Base-by-base conservation (phyloP, 2,113 vertebrate species). In the Drymodes brunneopygia region DNA sequence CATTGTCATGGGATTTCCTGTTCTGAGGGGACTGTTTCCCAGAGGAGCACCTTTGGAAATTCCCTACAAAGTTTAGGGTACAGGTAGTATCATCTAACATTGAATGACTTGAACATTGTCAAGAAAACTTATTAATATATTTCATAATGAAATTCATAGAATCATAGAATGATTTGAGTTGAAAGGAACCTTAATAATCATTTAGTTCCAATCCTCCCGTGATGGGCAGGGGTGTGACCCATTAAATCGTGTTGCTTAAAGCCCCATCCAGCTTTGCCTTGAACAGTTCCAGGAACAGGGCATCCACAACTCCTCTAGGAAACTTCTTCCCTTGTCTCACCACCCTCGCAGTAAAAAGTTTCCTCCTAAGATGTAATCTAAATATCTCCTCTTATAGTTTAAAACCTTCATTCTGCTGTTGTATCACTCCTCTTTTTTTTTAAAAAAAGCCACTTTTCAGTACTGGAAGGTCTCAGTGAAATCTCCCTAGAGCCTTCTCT, bases 11-110 rank as follows among this genome's bases (percentile, higher is more conserved):
- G 7, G 11, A 79, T 81, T 87, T 70, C 10, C 21, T 58, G 19
- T 25, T 73, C 35, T 61, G 15, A 33, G 8, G 6, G 3, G 1
- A 1, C 4, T 60, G 5, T 64, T 60, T 89, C 31, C 47, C 11
- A 54, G 9, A 53, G 42, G 8, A 44, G 3, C 0, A 1, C 2
- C 14, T 48, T 48, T 7, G 2, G 19, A 84, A 53, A 48, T 40
- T 78, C 24, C 28, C 15, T 38, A 12, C 1, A 1, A 81, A 53
- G 2, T 23, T 51, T 67, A 57, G 6, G 9, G 4, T 53, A 25
- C 8, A 5, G 15, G 13, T 4, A 66, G 17, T 62, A 44, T 50
- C 47, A 48, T 47, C 33, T 60, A 65, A 70, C 2, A 22, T 2
- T 53, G 25, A 54, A 66, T 0, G 0, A n/a, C 27, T 33, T 13